Evolutionary conservation across 1,140 invertebrate genomes (phyloP), one percentile per base, ranked within the genome.

Genomic region (Zaprionus gabonicus): DNA sequence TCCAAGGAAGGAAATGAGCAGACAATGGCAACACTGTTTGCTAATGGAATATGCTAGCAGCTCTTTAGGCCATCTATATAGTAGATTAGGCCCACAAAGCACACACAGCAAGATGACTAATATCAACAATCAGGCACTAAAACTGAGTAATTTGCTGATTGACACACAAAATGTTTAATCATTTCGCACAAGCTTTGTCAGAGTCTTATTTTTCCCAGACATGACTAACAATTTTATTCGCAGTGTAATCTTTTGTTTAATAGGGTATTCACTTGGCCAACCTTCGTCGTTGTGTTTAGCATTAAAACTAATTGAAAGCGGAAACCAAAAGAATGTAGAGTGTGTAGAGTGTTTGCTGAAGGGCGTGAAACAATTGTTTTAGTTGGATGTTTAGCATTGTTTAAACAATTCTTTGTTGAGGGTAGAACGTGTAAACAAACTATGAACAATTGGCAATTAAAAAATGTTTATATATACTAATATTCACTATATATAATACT

Each of bases 1-100:
- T 55, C 51, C 46, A 74, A 75, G 38, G 27, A 4, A 46, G 38
- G 20, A 51, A 51, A 51, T 25, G 46, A 51, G 46, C 46, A 51
- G 46, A 51, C 46, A 51, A 51, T 49, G 44, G 13, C n/a, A 20
- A 23, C 9, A 23, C 9, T 51, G 46, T 51, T 51, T 51, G 46
- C 20, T 23, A 51, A 51, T 51, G 20, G 20, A 51, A 51, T 51
- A 23, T 51, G 41, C 17, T 38, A 38, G 36, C n/a, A 46, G 41
- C 15, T 23, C 12, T 51, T 51, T 51, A 25, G 23, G 46, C 20
- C 20, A 23, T 5, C 4, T 4, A 44, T 41, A 41, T n/a, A 6
- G 13, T 41, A 41, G 38, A 46, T 46, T 46, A 46, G 3, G 15
- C 36, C 13, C 17, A 5, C 4, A 44, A 3, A 23, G 23, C 23